Base-by-base conservation (phyloP, 2,113 vertebrate genomes). In the Sorex fumeus region DNA sequence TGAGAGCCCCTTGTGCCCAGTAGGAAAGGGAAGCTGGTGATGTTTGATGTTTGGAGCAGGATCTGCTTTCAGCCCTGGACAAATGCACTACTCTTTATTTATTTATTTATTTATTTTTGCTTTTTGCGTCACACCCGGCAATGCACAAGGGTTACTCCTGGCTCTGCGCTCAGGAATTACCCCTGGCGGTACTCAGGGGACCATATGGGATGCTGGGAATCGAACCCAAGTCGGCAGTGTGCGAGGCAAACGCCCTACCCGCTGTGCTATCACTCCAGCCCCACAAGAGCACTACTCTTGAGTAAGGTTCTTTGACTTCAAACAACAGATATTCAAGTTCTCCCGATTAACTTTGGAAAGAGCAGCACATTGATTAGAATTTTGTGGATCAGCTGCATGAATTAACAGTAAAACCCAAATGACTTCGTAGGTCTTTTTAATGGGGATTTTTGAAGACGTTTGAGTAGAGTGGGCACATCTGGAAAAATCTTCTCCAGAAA, bases 291-390 rank as follows among this genome's bases (percentile, higher is more conserved):
- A n/a, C 2, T 84, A 11, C 2, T 85, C 21, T 79, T 87, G 47
- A 1, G 32, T 57, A 34, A 36, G 50, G 7, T 4, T 89, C 66
- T 92, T 89, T 28, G 32, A 40, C 78, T 69, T 28, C 25, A 87
- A 69, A 77, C 28, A 91, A 40, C 23, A 74, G 78, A 91, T 79
- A 30, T 66, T 86, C 69, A 84, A 78, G 7, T 88, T 62, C 53
- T 34, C 25, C 21, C 50, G 27, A 27, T 83, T 60, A 62, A 40
- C 7, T 60, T 64, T 83, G 28, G 87, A 9, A 11, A 62, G 23
- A 72, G 16, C 30, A 82, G 72, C 53, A 89, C 43, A 40, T 67
- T 77, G 91, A 69, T 32, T 85, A 67, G 18, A 79, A 88, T 23
- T 82, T 1, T 57, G 40, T 80, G 15, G 32, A 16, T 84, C 34